Evolutionary conservation across 2,113 vertebrate species (phyloP).

Genomic region (Osmerus eperlanus): DNA sequence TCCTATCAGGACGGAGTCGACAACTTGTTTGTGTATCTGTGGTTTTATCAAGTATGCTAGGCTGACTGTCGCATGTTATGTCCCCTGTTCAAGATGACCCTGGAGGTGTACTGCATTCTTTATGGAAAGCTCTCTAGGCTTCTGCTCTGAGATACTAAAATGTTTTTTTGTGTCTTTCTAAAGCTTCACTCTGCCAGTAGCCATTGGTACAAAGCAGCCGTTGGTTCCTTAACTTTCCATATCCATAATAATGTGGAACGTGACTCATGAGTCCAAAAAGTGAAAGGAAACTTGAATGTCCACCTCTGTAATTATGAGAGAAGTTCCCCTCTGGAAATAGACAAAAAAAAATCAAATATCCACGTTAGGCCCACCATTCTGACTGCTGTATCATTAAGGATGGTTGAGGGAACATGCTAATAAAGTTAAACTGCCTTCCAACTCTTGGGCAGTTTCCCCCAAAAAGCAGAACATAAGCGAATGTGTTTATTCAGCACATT

Average conservation of each 20-base stretch:
- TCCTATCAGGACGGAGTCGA: constrained; percentile 7
- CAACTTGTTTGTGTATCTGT: constrained; percentile 51
- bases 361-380: constrained; percentile 31
- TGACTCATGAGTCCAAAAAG: constrained; percentile 22
- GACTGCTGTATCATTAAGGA: constrained; percentile 36
- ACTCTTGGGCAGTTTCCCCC: too few relatives aligned
- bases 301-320: constrained; percentile 48
- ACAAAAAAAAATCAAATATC: constrained; percentile 36
- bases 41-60: constrained; percentile 41
- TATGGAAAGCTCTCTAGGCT: neutral
- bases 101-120: constrained; percentile 23
- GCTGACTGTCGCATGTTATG: constrained; percentile 19
- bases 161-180: neutral
- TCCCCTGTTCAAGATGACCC: constrained; percentile 9
- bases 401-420: constrained; percentile 5
- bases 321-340: constrained; percentile 39
- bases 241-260: constrained; percentile 18
- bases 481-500: too few relatives aligned
- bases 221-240: constrained; percentile 12
- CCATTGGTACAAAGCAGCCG: too few relatives aligned
- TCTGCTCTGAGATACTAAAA: constrained; percentile 6
- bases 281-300: constrained; percentile 35
- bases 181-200: neutral
- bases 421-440: neutral
- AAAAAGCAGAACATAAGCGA: too few relatives aligned